Conservation (phyloP, 2,797 vertebrate species). For the Varecia variegata region DNA sequence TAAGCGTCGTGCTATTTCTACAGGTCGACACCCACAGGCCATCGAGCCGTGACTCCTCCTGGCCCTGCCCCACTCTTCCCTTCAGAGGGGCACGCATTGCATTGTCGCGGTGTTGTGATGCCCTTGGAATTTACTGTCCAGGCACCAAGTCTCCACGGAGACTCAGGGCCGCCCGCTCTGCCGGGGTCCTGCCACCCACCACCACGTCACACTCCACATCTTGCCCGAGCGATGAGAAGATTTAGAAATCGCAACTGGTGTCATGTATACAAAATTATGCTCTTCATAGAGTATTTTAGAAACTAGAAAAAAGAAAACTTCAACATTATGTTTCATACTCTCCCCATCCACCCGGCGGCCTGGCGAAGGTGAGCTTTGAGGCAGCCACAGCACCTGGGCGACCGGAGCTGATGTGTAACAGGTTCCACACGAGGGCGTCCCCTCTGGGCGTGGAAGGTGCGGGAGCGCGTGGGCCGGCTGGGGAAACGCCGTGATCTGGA, state of each 20-base stretch:
- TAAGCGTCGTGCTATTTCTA: rapidly evolving
- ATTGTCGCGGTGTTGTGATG: not conserved
- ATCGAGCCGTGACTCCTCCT: not conserved
- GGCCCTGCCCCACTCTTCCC: not conserved
- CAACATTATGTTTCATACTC: no score
- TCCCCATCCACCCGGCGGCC: no score
- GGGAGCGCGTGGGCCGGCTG: not conserved
- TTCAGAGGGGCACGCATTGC: rapidly evolving
- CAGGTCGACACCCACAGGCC: not conserved
- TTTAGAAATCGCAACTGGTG: not conserved
- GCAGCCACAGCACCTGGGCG: rapidly evolving
- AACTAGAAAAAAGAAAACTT: not conserved
- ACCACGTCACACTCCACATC: not conserved
- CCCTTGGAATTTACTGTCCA: not conserved
- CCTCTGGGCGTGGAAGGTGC: not conserved
- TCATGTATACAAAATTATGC: not conserved
- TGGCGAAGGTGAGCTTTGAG: not conserved
- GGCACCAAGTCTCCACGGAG: not conserved
- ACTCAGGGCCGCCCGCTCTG: rapidly evolving
- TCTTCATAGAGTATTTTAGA: not conserved
- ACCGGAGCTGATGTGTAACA: not conserved
- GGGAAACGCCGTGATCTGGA: not conserved
- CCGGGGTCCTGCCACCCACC: no score
- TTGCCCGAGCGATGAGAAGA: not conserved
- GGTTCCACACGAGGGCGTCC: not conserved